Conservation (phyloP, 2,888 invertebrate species). For the Drosophila parthenogenetica region DNA sequence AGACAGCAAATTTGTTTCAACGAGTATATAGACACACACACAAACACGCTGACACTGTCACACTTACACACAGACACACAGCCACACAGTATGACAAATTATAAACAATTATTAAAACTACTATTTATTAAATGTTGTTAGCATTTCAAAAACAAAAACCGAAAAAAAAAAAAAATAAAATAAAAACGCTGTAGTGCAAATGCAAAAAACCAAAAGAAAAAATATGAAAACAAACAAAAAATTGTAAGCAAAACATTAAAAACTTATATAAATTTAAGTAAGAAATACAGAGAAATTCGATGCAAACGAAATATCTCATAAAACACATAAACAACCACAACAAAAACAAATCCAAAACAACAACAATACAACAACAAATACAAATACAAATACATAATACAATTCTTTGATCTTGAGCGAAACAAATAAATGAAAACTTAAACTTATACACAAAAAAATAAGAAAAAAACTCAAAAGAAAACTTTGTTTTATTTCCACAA, state of each 20-base stretch:
- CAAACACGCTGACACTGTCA: conserved; percentile 28
- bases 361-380: conserved; percentile 57
- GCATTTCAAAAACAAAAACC: conserved; percentile 66
- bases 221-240: conserved; percentile 51
- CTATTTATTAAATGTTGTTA: conserved; percentile 82
- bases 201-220: conserved; percentile 50
- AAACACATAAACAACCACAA: conserved; percentile 59
- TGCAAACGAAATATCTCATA: conserved; percentile 56
- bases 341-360: conserved; percentile 49
- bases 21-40: conserved; percentile 36
- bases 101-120: conserved; percentile 75
- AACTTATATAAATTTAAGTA: conserved; percentile 78
- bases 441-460: conserved; percentile 75
- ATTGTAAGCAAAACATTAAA: conserved; percentile 68
- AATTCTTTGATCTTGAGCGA: conserved; percentile 78
- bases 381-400: conserved; percentile 63
- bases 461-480: conserved; percentile 63
- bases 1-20: conserved; percentile 59
- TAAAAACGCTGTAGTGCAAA: conserved; percentile 76
- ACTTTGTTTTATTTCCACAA: conserved; percentile 73
- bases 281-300: conserved; percentile 52
- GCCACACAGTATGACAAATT: conserved; percentile 58
- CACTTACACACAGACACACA: conserved; percentile 43
- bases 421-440: conserved; percentile 79
- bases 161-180: conserved; percentile 48